Evolutionary conservation across 2,113 vertebrate genomes (phyloP).

Genomic region (Cavia porcellus): DNA sequence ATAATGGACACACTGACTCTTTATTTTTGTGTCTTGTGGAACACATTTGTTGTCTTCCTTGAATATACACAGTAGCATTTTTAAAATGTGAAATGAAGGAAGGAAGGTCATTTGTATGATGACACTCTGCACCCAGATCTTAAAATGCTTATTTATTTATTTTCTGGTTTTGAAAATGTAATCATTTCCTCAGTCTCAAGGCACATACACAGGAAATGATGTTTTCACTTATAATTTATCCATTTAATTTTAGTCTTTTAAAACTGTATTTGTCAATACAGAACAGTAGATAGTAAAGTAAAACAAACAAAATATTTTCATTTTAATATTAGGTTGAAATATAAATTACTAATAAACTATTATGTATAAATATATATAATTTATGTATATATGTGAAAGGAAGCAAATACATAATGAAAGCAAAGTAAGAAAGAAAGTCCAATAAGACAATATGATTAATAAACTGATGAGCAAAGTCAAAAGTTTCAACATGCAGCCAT

Average conservation of each 20-base stretch:
- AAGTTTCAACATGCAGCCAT: not conserved
- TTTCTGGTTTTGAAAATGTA: conserved; percentile 45
- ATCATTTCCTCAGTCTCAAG: conserved; percentile 30
- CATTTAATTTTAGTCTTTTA: conserved; percentile 59
- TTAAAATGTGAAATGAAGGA: conserved; percentile 28
- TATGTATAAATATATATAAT: not conserved
- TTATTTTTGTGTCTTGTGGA: conserved; percentile 40
- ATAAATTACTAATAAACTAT: not conserved
- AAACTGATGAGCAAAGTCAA: not conserved
- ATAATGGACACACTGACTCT: not conserved
- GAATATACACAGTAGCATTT: not conserved
- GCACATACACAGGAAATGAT: conserved; percentile 15
- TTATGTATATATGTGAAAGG: not conserved
- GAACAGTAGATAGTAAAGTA: not conserved
- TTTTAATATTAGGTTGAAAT: not conserved
- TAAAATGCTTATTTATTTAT: conserved; percentile 57
- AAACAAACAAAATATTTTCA: conserved; percentile 6
- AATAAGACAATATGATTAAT: not conserved
- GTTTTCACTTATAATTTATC: conserved; percentile 57
- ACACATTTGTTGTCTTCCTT: not conserved
- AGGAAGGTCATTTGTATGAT: conserved; percentile 28
- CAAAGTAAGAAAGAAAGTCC: not conserved
- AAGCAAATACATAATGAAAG: not conserved
- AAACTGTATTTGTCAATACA: not conserved
- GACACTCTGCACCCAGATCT: not conserved